Evolutionary conservation across 2,113 vertebrate genomes (phyloP), one percentile per base, ranked within the genome.

Genomic region (Antigone vipio): DNA sequence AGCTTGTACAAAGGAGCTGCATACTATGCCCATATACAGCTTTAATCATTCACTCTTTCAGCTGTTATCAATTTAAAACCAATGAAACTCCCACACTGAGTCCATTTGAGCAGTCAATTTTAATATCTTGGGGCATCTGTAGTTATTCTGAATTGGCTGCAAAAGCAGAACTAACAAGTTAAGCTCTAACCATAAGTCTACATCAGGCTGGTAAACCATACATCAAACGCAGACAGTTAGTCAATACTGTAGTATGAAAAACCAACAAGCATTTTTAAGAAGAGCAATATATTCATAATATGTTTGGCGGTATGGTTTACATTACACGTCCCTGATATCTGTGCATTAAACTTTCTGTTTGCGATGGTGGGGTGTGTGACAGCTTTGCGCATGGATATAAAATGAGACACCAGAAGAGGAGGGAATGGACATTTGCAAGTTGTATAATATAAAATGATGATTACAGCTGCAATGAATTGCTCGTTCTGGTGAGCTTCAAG

Each of bases 141-240:
- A 98, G 98, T 98, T 98, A 98, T 98, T 98, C 98, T 97, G 98
- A 98, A 98, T 98, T 98, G 98, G 98, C 98, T 98, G 98, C 98
- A 98, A 98, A 99, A 99, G 99, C 99, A 99, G 98, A 99, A 99
- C 99, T 99, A 99, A 99, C 98, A 99, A 98, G 98, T 98, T 99
- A 99, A 99, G 98, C 99, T 98, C 98, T 98, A 98, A 98, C 98
- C 98, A 98, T 99, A 99, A 98, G 99, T 98, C 98, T 98, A 98
- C 98, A 98, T 98, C 98, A 98, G 98, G 92, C 98, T 98, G 96
- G 97, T 98, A 98, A 98, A 98, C 98, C 98, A 99, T 99, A 98
- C 98, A 99, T 99, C 99, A 99, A 99, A 99, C 98, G 94, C 97
- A 97, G 99, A 98, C 98, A 98, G 98, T 98, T 98, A 98, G 99